Evolutionary conservation across 1,140 invertebrate species (phyloP), one percentile per base, ranked within the genome.

Genomic region (Galleria mellonella): DNA sequence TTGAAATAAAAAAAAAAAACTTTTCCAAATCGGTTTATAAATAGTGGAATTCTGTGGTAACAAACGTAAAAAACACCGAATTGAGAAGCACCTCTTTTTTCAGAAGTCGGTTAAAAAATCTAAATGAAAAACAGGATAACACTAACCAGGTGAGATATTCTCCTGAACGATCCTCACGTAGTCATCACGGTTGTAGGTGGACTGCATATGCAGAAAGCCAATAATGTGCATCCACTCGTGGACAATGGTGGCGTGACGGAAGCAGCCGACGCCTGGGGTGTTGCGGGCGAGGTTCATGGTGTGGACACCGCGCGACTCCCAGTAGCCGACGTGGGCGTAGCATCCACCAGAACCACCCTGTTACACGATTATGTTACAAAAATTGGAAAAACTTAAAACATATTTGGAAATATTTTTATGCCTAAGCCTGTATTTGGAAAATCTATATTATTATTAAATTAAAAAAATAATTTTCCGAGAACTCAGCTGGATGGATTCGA

Each of bases 151-250:
- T 4, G 82, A 75, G 27, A 94, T 90, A 61, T 94, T 94, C 32
- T 91, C 84, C 74, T 88, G 89, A 32, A 88, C 77, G 43, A 95
- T 91, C 15, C 74, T 85, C 1, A 95, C 89, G 66, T 90, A 94
- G 2, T 90, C 62, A 57, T 94, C 92, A 10, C 93, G 77, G 71
- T 94, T 90, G 15, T 88, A 82, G 11, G 91, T 86, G 53, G 90
- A 90, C 62, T 94, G 93, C 77, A 94, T 93, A 56, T 94, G 90
- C 38, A 88, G 88, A 72, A 93, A 92, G n/a, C 92, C 92, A 1
- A 92, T 74, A 2, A 91, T 90, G 59, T 93, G 92, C 69, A 92
- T 81, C 49, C 92, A 83, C 72, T 93, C 92, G 65, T 94, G 92
- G 1, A 92, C 87, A 33, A 92, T 81, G 42, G 82, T 86, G 32